A percentile compares a stretch with the other conserved stretches of the same genome.
Conservation (phyloP, 64 coral and sea anemone genomes). For the Montipora foliosa region DNA sequence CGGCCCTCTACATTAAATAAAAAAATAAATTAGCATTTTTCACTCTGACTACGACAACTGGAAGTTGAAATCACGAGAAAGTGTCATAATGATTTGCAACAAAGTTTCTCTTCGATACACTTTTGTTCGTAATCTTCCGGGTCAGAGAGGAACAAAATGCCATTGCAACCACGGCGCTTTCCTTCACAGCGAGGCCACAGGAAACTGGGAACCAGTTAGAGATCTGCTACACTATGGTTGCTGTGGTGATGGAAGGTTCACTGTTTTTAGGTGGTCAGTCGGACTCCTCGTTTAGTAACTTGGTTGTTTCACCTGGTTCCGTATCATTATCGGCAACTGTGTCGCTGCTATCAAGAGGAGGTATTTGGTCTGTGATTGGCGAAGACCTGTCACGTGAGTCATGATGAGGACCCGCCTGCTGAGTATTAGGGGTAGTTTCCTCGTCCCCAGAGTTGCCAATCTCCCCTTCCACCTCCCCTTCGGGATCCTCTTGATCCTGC, state of each 20-base stretch:
- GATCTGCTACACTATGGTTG: not conserved
- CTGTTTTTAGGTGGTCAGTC: not conserved
- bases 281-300: slow-evolving; percentile 45
- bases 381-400: slow-evolving; percentile 28
- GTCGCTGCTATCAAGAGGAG: slow-evolving; percentile 27
- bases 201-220: not conserved
- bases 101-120: not conserved
- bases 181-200: not conserved
- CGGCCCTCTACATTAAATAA: slow-evolving; percentile 52
- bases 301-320: slow-evolving; percentile 22
- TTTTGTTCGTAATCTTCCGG: not conserved
- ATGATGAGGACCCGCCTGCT: not conserved
- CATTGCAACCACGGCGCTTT: slow-evolving; percentile 26
- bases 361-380: slow-evolving; percentile 26
- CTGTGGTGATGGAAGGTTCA: not conserved
- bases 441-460: slow-evolving; percentile 37
- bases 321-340: slow-evolving; percentile 14
- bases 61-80: not conserved
- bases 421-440: slow-evolving; percentile 9
- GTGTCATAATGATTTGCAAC: not conserved
- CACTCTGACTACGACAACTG: slow-evolving; percentile 12
- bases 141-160: slow-evolving; percentile 40
- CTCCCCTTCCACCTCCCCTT: slow-evolving; percentile 44
- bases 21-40: slow-evolving; percentile 64
- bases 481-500: slow-evolving; percentile 34